Percentiles rank a stretch among this genome's conserved stretches.
Conservation (phyloP, 2,888 invertebrate genomes). For the Altica lythri region DNA sequence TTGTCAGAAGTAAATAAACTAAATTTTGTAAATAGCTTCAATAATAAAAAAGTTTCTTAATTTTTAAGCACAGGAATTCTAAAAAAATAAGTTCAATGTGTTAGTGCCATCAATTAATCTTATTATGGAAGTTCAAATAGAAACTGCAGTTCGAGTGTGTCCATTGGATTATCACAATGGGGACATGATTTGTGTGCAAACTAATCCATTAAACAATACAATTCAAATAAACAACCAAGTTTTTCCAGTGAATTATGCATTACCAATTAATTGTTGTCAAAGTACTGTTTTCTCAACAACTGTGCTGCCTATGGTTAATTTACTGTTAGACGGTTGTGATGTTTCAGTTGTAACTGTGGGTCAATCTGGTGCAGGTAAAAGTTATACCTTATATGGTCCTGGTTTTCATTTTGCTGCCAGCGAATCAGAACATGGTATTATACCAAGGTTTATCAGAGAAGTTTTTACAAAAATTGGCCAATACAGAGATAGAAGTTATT, state of each 20-base stretch:
- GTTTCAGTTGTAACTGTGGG: slow-evolving; percentile 75
- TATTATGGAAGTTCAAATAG: slow-evolving; percentile 72
- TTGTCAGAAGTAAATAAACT: too few species aligned
- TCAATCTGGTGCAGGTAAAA: slow-evolving; percentile 69
- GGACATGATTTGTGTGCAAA: slow-evolving; percentile 64
- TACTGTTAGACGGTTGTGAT: slow-evolving; percentile 74
- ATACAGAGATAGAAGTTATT: slow-evolving; percentile 68
- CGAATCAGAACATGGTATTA: slow-evolving; percentile 73
- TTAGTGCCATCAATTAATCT: neutral
- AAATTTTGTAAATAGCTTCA: too few species aligned
- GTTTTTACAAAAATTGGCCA: slow-evolving; percentile 70
- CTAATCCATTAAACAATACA: slow-evolving; percentile 64
- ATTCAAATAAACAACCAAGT: slow-evolving; percentile 66
- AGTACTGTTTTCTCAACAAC: slow-evolving; percentile 67
- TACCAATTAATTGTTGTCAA: slow-evolving; percentile 67
- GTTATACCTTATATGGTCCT: slow-evolving; percentile 73
- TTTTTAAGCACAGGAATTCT: too few species aligned
- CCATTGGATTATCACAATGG: slow-evolving; percentile 61
- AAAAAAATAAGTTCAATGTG: too few species aligned
- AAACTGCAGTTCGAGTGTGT: slow-evolving; percentile 71
- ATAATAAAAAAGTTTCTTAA: too few species aligned
- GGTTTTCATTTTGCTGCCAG: slow-evolving; percentile 65
- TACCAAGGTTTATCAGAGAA: slow-evolving; percentile 73
- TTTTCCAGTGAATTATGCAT: slow-evolving; percentile 62
- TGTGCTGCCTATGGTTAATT: slow-evolving; percentile 68